Evolutionary conservation across 2,797 vertebrate species (phyloP).

Genomic region (Furcifer pardalis): DNA sequence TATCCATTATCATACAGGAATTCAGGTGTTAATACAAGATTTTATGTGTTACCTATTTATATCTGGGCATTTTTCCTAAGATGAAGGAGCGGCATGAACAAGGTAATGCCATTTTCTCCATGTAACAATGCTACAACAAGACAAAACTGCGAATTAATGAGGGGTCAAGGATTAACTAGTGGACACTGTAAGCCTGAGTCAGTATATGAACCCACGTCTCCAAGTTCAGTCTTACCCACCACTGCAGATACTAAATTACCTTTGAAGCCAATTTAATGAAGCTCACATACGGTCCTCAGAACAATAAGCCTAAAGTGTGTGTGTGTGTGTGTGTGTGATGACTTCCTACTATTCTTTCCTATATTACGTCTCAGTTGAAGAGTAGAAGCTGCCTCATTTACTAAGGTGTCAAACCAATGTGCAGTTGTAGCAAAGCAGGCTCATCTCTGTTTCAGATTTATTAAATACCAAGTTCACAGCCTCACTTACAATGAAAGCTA

Average conservation of each 20-base stretch:
- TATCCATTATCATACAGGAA: conserved; percentile 8
- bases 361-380: background rate
- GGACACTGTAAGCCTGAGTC: background rate
- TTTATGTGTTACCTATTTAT: background rate
- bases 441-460: background rate
- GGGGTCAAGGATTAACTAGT: background rate
- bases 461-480: background rate
- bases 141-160: background rate
- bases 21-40: background rate
- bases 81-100: background rate
- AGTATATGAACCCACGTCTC: background rate
- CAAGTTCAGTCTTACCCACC: background rate
- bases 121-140: background rate
- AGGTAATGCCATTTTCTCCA: background rate
- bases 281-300: background rate
- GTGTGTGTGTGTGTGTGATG: too few relatives aligned
- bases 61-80: background rate
- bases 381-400: background rate
- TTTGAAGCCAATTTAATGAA: background rate
- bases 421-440: background rate
- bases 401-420: background rate
- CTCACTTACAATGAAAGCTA: background rate
- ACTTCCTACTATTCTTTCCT: background rate
- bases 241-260: background rate
- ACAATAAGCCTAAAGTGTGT: background rate